Percentiles rank a stretch among this genome's conserved stretches.
Evolutionary conservation across 2,113 vertebrate genomes (phyloP).

Genomic region (Petroica traversi): DNA sequence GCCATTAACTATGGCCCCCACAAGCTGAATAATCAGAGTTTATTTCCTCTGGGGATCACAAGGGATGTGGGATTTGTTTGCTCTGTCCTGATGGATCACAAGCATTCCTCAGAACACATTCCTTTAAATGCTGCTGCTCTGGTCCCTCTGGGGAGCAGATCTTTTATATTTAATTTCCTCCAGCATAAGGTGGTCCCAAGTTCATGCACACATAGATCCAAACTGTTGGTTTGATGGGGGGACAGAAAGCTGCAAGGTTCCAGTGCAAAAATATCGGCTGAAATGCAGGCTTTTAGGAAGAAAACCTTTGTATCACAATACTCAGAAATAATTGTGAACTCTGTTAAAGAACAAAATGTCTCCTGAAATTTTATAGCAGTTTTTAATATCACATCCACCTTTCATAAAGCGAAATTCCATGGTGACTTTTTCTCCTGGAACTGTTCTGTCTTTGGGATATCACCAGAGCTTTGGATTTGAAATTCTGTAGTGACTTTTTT

Average conservation of each 20-base stretch:
- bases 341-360: background rate
- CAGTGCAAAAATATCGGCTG: background rate
- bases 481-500: background rate
- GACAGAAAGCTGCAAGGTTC: background rate
- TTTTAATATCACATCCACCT: background rate
- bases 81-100: background rate
- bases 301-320: background rate
- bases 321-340: background rate
- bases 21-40: background rate
- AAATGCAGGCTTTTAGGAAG: background rate
- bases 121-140: background rate
- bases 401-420: background rate
- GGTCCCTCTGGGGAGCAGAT: background rate
- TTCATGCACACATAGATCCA: background rate
- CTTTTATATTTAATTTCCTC: background rate
- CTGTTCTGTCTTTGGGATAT: background rate
- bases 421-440: background rate
- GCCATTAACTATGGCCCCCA: background rate
- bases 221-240: background rate
- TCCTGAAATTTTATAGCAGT: fast-evolving
- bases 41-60: background rate
- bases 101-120: background rate
- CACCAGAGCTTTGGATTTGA: background rate
- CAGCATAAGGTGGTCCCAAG: background rate
- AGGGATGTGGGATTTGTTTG: background rate